Percentiles rank a stretch among this genome's conserved stretches.
Conservation (phyloP, 2,888 invertebrate genomes). For the Ephialtes manifestator region DNA sequence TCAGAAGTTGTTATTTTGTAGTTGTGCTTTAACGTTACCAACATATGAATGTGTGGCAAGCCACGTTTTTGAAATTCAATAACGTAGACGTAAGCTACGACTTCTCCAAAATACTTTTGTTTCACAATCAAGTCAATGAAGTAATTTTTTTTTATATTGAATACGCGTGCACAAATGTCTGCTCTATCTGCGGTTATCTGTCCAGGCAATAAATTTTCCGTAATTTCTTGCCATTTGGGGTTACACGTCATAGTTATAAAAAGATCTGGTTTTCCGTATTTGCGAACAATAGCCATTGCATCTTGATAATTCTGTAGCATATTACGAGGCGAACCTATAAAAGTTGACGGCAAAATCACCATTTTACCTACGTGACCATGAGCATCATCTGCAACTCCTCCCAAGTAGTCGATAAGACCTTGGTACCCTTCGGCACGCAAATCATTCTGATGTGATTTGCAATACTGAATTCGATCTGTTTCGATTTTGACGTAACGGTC, state of each 20-base stretch:
- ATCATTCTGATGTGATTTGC: slow-evolving; percentile 40
- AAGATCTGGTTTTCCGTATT: slow-evolving; percentile 67
- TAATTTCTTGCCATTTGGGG: slow-evolving; percentile 60
- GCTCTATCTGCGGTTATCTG: slow-evolving; percentile 63
- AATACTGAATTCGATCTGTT: slow-evolving; percentile 35
- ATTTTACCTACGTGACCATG: slow-evolving; percentile 40
- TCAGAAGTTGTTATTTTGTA: slow-evolving; percentile 58
- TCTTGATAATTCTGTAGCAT: slow-evolving; percentile 61
- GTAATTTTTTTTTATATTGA: slow-evolving; percentile 61
- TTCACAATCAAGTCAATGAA: slow-evolving; percentile 59
- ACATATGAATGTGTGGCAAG: slow-evolving; percentile 57
- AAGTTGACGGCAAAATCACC: slow-evolving; percentile 61
- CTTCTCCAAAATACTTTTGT: slow-evolving; percentile 64
- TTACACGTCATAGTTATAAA: slow-evolving; percentile 41
- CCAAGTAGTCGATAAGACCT: slow-evolving; percentile 56
- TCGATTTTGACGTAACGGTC: slow-evolving; percentile 49
- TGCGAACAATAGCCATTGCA: slow-evolving; percentile 50
- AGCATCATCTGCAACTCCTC: slow-evolving; percentile 13
- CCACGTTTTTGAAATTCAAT: slow-evolving; percentile 65
- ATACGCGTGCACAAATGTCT: slow-evolving; percentile 58
- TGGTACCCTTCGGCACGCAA: slow-evolving; percentile 58
- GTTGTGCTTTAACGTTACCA: slow-evolving; percentile 48
- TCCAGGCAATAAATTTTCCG: slow-evolving; percentile 53
- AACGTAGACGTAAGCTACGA: slow-evolving; percentile 57
- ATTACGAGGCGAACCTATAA: slow-evolving; percentile 63